These are phyloP conservation scores for Carposina sasakii DNA, from an alignment of 1,140 invertebrate genomes.

Conservation along the genomic window DNA sequence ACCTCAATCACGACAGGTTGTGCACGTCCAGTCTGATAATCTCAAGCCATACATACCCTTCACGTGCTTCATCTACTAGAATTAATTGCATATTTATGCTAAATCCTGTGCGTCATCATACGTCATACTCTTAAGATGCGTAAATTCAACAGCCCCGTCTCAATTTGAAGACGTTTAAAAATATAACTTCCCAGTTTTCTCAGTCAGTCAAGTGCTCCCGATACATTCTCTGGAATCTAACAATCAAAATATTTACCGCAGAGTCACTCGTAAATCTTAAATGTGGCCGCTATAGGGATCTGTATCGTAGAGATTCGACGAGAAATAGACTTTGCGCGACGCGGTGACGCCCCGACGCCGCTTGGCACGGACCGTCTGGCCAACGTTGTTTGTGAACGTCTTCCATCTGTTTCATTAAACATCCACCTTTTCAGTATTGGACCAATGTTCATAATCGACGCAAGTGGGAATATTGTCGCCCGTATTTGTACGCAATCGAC, in stretches of 20 bases:
- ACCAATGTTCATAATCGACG: slow-evolving; percentile 48
- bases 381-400: slow-evolving; percentile 62
- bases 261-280: slow-evolving; percentile 9
- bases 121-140: too few relatives aligned
- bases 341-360: slow-evolving; percentile 50
- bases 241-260: slow-evolving; percentile 32
- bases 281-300: background rate
- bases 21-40: too few relatives aligned
- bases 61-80: too few relatives aligned
- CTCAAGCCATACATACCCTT: too few relatives aligned
- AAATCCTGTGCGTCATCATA: too few relatives aligned
- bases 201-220: slow-evolving; percentile 9
- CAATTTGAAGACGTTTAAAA: too few relatives aligned
- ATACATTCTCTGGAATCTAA: slow-evolving; percentile 16
- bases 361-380: slow-evolving; percentile 54
- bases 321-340: slow-evolving; percentile 52
- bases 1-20: too few relatives aligned
- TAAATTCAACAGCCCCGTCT: too few relatives aligned
- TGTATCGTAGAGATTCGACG: slow-evolving; percentile 26
- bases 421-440: slow-evolving; percentile 61
- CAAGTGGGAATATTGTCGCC: slow-evolving; percentile 34
- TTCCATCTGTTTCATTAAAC: slow-evolving; percentile 67
- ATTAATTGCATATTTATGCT: too few relatives aligned
- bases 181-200: too few relatives aligned
- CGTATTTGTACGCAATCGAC: slow-evolving; percentile 29